Conservation (phyloP, 2,888 invertebrate species). For the Cantharis rufa region DNA sequence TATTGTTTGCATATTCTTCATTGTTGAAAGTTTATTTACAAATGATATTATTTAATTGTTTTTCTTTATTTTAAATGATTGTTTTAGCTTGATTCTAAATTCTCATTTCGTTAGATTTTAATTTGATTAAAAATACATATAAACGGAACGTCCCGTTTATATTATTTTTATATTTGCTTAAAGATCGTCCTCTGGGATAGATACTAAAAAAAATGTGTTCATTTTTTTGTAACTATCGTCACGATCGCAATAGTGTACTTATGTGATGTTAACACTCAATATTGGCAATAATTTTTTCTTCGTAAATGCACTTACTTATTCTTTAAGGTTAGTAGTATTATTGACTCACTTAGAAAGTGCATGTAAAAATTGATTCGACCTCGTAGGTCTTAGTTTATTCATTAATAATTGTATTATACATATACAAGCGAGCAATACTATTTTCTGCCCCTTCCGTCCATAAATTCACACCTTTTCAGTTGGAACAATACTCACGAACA, state of each 20-base stretch:
- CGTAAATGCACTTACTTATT: not conserved
- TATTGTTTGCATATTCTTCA: conserved; percentile 24
- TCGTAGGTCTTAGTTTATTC: not conserved
- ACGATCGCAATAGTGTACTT: not conserved
- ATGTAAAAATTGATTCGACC: not conserved
- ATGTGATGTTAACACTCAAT: not conserved
- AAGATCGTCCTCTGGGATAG: not conserved
- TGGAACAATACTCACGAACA: conserved; percentile 1
- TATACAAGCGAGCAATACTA: not conserved
- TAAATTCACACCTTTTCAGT: not conserved
- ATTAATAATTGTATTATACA: not conserved
- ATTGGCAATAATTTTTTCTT: not conserved
- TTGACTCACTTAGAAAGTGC: not conserved
- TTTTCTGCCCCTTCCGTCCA: not conserved
- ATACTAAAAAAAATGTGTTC: not conserved
- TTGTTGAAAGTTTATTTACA: conserved; percentile 27
- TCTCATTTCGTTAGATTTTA: not conserved
- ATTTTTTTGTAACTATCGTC: not conserved
- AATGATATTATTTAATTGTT: conserved; percentile 20
- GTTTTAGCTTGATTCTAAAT: not conserved
- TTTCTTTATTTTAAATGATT: conserved; percentile 5
- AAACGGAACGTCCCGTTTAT: not conserved
- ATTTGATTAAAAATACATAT: not conserved
- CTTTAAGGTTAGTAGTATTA: not conserved
- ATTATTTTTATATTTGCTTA: not conserved